Conservation (phyloP, 2,888 invertebrate genomes). For the Phengaris alcon region DNA sequence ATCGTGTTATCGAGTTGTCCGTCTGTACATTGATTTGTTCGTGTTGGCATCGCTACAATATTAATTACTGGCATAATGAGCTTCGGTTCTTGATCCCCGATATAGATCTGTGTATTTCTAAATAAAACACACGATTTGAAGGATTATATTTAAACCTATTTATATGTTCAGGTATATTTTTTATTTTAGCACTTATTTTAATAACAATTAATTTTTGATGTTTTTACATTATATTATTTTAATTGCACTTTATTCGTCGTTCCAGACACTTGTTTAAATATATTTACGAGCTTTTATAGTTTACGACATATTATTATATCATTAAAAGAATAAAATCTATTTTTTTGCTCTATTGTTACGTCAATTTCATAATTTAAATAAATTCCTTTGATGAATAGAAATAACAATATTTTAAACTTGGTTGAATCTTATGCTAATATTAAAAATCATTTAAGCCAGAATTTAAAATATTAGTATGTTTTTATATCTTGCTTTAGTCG, state of each 20-base stretch:
- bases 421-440: neutral
- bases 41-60: conserved; percentile 63
- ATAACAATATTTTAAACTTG: neutral
- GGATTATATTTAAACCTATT: neutral
- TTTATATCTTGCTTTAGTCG: too few species aligned
- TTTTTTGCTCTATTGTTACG: neutral
- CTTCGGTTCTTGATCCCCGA: conserved; percentile 60
- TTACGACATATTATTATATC: neutral
- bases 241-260: conserved; percentile 1
- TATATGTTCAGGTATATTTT: neutral
- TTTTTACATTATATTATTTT: conserved; percentile 5
- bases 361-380: neutral
- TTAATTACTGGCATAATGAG: conserved; percentile 68
- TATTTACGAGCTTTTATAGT: neutral
- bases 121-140: conserved; percentile 33
- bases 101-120: conserved; percentile 51
- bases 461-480: too few species aligned
- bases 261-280: neutral
- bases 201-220: neutral
- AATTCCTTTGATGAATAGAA: neutral
- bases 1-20: conserved; percentile 60
- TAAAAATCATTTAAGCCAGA: too few species aligned
- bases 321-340: neutral
- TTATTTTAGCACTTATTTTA: neutral
- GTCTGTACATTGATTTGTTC: conserved; percentile 66